Base-by-base conservation (phyloP, 2,113 vertebrate genomes). In the Irena cyanogastra region DNA sequence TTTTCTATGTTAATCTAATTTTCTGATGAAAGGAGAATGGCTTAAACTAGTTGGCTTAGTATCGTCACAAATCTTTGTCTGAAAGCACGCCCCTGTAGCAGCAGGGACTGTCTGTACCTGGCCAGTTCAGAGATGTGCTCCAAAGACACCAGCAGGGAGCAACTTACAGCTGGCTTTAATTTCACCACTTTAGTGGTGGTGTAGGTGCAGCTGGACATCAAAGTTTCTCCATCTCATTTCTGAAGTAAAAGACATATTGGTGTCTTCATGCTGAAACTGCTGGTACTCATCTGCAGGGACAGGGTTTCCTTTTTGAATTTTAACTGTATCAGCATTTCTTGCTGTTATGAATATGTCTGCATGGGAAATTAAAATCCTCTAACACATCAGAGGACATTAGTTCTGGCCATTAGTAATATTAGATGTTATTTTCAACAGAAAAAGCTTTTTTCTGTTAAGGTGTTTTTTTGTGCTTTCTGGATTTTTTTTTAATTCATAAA, bases 1-100 rank as follows among this genome's bases (percentile, higher is more conserved):
- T 93, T 95, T 97, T 93, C 83, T 64, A 37, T 69, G 64, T 74
- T 91, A 93, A 95, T 90, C 61, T 92, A 57, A 91, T 96, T 94
- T 96, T 97, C 65, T 88, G 60, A n/a, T 76, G 45, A 93, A 96
- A 96, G 30, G 27, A 72, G 17, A 88, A 87, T 37, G 1, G 8
- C 23, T 90, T 94, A 91, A 95, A 95, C 88, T 88, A 80, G 42
- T 83, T 90, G 26, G 22, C 56, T 93, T 61, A 39, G 13, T 33
- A 66, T 95, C 63, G 70, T 96, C 74, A 87, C 54, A 93, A 54
- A 44, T 84, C 41, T 72, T 86, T 74, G 61, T 93, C 71, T 63
- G 75, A 79, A 91, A 76, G n/a, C 2, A 6, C 76, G 10, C 76
- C 59, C 33, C 74, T 79, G 72, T 60, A 83, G 78, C 91, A 89